Base-by-base conservation (phyloP, 2,797 vertebrate species). In the Onychomys arenicola region DNA sequence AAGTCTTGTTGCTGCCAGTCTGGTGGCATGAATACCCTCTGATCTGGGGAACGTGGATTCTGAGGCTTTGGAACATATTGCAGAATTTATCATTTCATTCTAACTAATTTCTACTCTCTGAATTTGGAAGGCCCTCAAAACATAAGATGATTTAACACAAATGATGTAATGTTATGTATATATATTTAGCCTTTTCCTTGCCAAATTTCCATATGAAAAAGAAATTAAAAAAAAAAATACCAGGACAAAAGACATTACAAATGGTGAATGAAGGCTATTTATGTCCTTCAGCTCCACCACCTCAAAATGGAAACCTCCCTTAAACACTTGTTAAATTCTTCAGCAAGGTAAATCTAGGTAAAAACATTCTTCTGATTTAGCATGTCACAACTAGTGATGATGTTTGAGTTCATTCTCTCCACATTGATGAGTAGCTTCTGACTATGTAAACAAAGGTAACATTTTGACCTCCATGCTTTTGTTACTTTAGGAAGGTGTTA, bases 71-170 rank as follows among this genome's bases (percentile, higher is more conserved):
- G 40, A 57, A 94, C 93, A 97, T 95, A 93, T 84, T 97, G 94
- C 93, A 96, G 23, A 1, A 93, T 95, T 97, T 97, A 86, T 97
- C 94, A 96, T 97, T 98, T 97, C 91, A 95, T 95, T 97, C 95
- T 59, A 81, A 98, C 97, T 76, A 86, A 98, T 97, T 97, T 94
- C 93, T 97, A 67, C 81, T 96, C 73, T 40, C 13, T 37, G 16
- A 97, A 80, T 97, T 89, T 21, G 43, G 96, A 95, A 75, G 90
- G 46, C 29, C 76, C 87, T 96, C 97, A 98, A 93, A 97, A 97
- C 90, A 96, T 69, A 83, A 97, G 98, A 98, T 98, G 97, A 98
- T 97, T 98, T 97, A 98, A 97, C 4, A 9, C 49, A 93, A 98
- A 81, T 98, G 97, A 98, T 59, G 89, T 97, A 5, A 52, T 98